These are phyloP conservation scores for Bombus ignitus DNA, from an alignment of 1,140 invertebrate genomes.

Conservation along the genomic window DNA sequence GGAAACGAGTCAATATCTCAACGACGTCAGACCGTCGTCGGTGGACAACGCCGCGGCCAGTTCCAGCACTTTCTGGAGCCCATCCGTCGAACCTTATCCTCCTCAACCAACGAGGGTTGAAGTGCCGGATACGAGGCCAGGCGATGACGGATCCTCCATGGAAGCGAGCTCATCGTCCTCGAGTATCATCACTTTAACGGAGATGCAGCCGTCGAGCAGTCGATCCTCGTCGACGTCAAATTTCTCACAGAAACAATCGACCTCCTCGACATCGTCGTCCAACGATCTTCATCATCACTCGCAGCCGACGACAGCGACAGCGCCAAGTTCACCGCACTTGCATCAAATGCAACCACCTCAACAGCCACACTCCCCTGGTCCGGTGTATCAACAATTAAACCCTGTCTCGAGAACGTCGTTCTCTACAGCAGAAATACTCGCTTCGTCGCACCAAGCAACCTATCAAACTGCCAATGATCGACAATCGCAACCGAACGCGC, in stretches of 20 bases:
- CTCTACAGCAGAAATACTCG: slow-evolving; percentile 70
- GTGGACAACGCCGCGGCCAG: slow-evolving; percentile 45
- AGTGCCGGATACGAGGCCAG: slow-evolving; percentile 77
- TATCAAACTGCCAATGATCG: slow-evolving; percentile 66
- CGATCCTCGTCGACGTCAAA: slow-evolving; percentile 45
- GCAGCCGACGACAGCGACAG: slow-evolving; percentile 71
- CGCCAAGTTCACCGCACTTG: slow-evolving; percentile 75
- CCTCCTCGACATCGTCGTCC: slow-evolving; percentile 26
- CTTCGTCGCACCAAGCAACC: slow-evolving; percentile 64
- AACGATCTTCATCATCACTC: slow-evolving; percentile 74
- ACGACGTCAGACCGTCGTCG: slow-evolving; percentile 55
- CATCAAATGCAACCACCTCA: slow-evolving; percentile 72
- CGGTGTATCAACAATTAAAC: slow-evolving; percentile 78
- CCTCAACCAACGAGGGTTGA: slow-evolving; percentile 78
- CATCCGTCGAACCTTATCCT: slow-evolving; percentile 76
- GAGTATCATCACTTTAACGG: slow-evolving; percentile 75
- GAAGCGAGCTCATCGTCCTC: slow-evolving; percentile 62
- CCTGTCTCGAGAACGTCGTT: slow-evolving; percentile 71
- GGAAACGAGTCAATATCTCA: slow-evolving; percentile 63
- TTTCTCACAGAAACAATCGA: slow-evolving; percentile 15
- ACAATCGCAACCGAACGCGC: slow-evolving; percentile 53
- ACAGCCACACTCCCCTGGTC: slow-evolving; percentile 77
- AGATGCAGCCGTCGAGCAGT: slow-evolving; percentile 77
- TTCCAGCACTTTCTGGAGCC: slow-evolving; percentile 71
- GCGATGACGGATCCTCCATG: slow-evolving; percentile 75